Base-by-base conservation (phyloP, 53 echinoderm and acorn worm genomes). In the Holothuria scabra region DNA sequence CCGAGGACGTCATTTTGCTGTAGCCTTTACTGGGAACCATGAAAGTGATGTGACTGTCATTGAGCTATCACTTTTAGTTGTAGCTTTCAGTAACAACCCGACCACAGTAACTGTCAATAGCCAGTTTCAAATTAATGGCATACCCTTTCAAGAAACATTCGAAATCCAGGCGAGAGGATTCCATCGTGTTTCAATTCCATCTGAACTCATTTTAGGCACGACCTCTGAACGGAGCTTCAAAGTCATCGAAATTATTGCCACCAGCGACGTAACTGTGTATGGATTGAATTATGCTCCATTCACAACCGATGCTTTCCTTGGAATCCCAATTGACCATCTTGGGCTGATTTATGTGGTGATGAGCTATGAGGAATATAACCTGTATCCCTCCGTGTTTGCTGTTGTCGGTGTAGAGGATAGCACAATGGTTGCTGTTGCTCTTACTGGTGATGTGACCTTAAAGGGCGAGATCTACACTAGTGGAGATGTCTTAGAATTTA, bases 231-330 rank as follows among this genome's bases (percentile, higher is more conserved):
- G 46, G 12, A 87, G 88, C 56, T 34, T 62, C 3, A 91, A 91
- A 84, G 80, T 41, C 20, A 59, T 91, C n/a, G 79, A 88, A n/a
- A 22, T 91, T 19, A 14, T 30, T 32, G 91, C 91, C 30, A 29
- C 68, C 19, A 83, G 78, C 28, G 87, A 87, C 8, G 91, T 91
- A 6, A 79, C 91, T 25, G 41, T 74, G 3, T 88, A 91, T 22
- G 91, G 90, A 41, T 76, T 91, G 18, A 87, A 63, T 35, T 84
- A 79, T 41, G 65, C 83, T 28, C 58, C 65, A 46, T 84, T 38
- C 60, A 80, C 91, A 30, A 91, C 88, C 9, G 91, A 91, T 41
- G 88, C 88, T 38, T 91, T 87, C 49, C 85, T 91, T 41, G 88
- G 83, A 32, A 87, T 91, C 34, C 88, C 91, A 8, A 66, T 76